Conservation (phyloP, 2,797 vertebrate genomes). For the Cetoscarus ocellatus region DNA sequence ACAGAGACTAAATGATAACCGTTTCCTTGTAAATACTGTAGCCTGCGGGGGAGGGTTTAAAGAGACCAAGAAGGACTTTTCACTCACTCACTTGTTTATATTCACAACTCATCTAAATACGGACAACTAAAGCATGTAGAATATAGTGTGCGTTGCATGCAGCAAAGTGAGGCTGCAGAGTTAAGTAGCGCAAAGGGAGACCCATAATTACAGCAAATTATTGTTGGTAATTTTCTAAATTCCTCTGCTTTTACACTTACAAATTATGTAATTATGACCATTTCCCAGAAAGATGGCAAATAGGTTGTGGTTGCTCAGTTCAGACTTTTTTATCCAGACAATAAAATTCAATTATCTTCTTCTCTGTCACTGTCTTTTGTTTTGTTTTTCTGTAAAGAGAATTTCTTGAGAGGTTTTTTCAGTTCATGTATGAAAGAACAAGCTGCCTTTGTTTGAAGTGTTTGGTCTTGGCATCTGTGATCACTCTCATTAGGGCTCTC, state of each 20-base stretch:
- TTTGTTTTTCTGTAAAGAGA: conserved; percentile 68
- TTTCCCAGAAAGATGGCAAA: conserved; percentile 50
- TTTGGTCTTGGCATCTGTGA: conserved; percentile 78
- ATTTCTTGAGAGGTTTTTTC: conserved; percentile 64
- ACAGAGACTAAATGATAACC: conserved; percentile 88
- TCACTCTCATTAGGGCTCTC: conserved; percentile 77
- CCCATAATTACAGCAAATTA: conserved; percentile 57
- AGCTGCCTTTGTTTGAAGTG: conserved; percentile 77
- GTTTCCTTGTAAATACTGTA: conserved; percentile 85
- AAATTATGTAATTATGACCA: conserved; percentile 57
- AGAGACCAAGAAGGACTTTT: conserved; percentile 83
- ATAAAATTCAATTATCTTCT: conserved; percentile 38
- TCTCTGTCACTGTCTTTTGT: conserved; percentile 49
- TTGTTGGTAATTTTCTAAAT: conserved; percentile 55
- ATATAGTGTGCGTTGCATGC: conserved; percentile 45
- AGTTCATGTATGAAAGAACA: conserved; percentile 72
- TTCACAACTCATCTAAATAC: conserved; percentile 76
- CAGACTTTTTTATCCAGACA: conserved; percentile 38
- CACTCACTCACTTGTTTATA: conserved; percentile 79
- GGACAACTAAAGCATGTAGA: conserved; percentile 49
- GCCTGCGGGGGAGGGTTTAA: conserved; percentile 84
- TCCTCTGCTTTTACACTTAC: conserved; percentile 52
- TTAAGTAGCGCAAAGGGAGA: conserved; percentile 45
- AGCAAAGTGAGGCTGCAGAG: conserved; percentile 28
- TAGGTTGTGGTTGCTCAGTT: conserved; percentile 29